Percentiles rank a stretch among this genome's conserved stretches.
Evolutionary conservation across 2,888 invertebrate species (phyloP).

Genomic region (Spisula subtruncata): DNA sequence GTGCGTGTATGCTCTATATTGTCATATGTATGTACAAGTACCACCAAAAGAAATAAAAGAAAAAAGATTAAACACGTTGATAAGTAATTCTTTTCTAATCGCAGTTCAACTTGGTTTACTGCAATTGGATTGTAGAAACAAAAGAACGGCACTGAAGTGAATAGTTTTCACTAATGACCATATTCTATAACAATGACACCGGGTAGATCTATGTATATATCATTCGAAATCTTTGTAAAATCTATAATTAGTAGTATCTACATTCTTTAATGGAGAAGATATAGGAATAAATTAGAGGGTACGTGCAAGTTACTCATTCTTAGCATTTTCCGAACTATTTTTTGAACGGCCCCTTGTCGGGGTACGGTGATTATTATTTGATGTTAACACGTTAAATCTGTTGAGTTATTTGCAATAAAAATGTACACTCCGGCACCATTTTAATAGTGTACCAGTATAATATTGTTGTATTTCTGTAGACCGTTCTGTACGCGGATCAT

Average conservation of each 20-base stretch:
- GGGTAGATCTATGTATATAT: neutral
- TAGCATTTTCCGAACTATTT: neutral
- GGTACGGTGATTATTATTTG: no score
- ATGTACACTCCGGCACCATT: no score
- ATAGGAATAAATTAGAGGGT: neutral
- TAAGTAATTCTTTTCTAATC: neutral
- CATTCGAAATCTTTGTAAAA: neutral
- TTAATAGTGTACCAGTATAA: no score
- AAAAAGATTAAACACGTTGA: neutral
- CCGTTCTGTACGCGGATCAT: no score
- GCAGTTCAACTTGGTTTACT: neutral
- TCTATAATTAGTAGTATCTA: neutral
- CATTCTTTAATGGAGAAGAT: neutral
- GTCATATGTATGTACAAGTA: no score
- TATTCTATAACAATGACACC: neutral
- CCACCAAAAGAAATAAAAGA: no score
- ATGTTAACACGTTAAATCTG: no score
- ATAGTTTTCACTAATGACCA: slow-evolving; percentile 20
- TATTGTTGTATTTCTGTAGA: no score
- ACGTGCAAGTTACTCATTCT: neutral
- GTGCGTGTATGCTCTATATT: no score
- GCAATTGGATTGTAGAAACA: neutral
- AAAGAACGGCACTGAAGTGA: neutral
- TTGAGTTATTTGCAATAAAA: no score
- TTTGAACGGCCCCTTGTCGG: no score